A percentile compares a stretch with the other conserved stretches of the same genome.
These are phyloP conservation scores for Spodoptera exigua DNA, from an alignment of 2,888 invertebrate species.

Conservation along the genomic window DNA sequence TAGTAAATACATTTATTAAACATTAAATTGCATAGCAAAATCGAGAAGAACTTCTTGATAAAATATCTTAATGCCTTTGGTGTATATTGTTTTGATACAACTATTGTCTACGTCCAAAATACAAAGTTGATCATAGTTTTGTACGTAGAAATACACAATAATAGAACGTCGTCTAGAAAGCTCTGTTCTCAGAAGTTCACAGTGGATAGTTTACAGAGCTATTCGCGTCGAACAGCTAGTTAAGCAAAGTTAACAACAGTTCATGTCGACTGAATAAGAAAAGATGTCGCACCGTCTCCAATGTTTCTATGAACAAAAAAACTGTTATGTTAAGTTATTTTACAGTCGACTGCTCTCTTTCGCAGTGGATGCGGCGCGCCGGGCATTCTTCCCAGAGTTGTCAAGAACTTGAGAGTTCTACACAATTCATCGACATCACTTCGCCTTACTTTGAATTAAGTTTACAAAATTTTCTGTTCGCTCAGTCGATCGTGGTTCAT, in stretches of 20 bases:
- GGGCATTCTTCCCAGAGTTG: slow-evolving; percentile 70
- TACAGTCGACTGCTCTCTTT: slow-evolving; percentile 73
- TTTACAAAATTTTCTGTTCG: slow-evolving; percentile 72
- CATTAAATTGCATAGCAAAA: background rate
- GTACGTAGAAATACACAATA: slow-evolving; percentile 15
- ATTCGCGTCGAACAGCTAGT: slow-evolving; percentile 58
- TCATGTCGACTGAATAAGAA: slow-evolving; percentile 64
- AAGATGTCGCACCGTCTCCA: slow-evolving; percentile 52
- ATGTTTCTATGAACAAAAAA: slow-evolving; percentile 64
- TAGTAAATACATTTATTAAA: too few relatives aligned
- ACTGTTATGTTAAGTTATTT: slow-evolving; percentile 75
- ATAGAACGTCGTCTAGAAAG: slow-evolving; percentile 9
- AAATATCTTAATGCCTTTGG: background rate
- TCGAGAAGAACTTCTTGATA: too few relatives aligned
- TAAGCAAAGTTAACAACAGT: slow-evolving; percentile 66
- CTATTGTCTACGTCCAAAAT: background rate
- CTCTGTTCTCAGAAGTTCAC: slow-evolving; percentile 20
- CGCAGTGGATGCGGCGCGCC: slow-evolving; percentile 60
- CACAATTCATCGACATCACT: slow-evolving; percentile 73
- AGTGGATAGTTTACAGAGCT: slow-evolving; percentile 33
- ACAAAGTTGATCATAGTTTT: background rate
- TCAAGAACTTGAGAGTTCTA: slow-evolving; percentile 71
- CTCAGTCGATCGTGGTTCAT: slow-evolving; percentile 69
- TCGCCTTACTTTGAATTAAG: slow-evolving; percentile 71
- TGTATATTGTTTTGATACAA: background rate